Evolutionary conservation across 1,140 invertebrate species (phyloP).

Genomic region (Latrodectus geometricus): DNA sequence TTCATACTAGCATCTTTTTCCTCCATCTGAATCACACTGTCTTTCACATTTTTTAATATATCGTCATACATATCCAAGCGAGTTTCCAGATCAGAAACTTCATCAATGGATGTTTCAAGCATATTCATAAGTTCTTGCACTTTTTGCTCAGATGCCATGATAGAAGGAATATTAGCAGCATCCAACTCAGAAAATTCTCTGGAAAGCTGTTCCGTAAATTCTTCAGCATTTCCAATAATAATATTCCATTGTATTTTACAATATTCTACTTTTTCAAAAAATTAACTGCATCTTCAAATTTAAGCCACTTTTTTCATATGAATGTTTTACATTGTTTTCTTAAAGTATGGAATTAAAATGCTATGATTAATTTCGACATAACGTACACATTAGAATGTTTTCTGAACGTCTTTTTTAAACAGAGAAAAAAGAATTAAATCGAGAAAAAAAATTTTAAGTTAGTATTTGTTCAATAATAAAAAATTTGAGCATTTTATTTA

Average conservation of each 20-base stretch:
- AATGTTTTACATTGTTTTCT: too few species aligned
- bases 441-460: too few species aligned
- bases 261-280: too few species aligned
- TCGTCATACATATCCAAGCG: slow-evolving; percentile 83
- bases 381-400: too few species aligned
- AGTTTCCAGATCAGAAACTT: slow-evolving; percentile 81
- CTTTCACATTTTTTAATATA: slow-evolving; percentile 80
- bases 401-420: too few species aligned
- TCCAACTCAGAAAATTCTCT: slow-evolving; percentile 86
- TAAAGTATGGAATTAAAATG: too few species aligned
- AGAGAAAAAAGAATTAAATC: too few species aligned
- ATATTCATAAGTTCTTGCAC: slow-evolving; percentile 87
- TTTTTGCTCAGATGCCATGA: slow-evolving; percentile 84
- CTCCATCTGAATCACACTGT: slow-evolving; percentile 90
- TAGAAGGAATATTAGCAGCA: slow-evolving; percentile 84
- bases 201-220: slow-evolving; percentile 84
- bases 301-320: too few species aligned
- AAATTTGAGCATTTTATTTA: too few species aligned
- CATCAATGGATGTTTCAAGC: slow-evolving; percentile 76
- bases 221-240: slow-evolving; percentile 86
- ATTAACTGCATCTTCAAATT: too few species aligned
- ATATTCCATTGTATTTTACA: slow-evolving; percentile 81
- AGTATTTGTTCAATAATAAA: too few species aligned
- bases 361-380: too few species aligned
- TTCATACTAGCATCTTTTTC: slow-evolving; percentile 91